A percentile compares a stretch with the other conserved stretches of the same genome.
These are phyloP conservation scores for Megaptera novaeangliae DNA, from an alignment of 2,113 vertebrate species.

Conservation along the genomic window DNA sequence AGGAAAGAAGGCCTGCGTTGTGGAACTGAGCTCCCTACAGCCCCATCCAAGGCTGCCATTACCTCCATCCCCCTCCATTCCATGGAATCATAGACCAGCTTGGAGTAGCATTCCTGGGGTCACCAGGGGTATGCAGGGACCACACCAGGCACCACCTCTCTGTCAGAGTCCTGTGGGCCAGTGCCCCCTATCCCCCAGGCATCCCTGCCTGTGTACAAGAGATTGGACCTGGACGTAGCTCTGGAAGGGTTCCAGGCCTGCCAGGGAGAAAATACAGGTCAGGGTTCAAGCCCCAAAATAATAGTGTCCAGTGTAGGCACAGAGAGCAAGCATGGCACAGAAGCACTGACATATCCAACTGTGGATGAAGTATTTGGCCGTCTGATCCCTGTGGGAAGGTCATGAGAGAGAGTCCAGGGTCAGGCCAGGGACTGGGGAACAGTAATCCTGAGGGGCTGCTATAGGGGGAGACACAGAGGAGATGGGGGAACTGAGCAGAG, in stretches of 20 bases:
- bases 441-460: not conserved
- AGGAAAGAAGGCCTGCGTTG: not conserved
- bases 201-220: not conserved
- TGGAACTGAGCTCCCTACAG: not conserved
- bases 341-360: not conserved
- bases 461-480: not conserved
- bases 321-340: not conserved
- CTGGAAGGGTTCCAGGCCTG: not conserved
- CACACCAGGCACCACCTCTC: not conserved
- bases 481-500: not conserved
- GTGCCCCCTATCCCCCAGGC: not conserved
- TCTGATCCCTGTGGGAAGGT: not conserved
- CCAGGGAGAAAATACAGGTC: not conserved
- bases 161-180: too few relatives aligned
- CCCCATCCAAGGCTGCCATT: not conserved
- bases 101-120: not conserved
- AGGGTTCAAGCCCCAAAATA: not conserved
- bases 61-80: not conserved
- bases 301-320: not conserved
- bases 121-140: accelerated
- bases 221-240: not conserved
- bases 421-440: not conserved
- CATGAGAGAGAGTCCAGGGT: not conserved
- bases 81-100: not conserved
- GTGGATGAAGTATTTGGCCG: not conserved